These are phyloP conservation scores for Apteryx mantelli DNA, from an alignment of 2,113 vertebrate species.

Conservation along the genomic window DNA sequence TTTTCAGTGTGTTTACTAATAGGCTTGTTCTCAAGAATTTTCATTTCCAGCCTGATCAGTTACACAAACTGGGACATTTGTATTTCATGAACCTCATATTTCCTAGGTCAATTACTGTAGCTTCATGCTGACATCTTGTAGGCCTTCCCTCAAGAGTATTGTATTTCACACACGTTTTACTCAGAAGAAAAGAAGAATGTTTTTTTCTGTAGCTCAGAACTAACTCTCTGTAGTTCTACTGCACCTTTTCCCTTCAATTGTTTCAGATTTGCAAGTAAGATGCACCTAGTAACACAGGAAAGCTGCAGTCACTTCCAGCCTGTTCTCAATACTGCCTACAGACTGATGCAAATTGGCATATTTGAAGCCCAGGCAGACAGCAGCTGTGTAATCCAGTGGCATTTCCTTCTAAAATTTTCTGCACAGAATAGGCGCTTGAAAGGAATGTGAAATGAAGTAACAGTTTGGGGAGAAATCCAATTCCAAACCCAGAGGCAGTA, in stretches of 20 bases:
- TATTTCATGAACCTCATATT: background rate
- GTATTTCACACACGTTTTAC: slow-evolving; percentile 3
- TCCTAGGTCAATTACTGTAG: background rate
- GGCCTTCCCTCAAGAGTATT: background rate
- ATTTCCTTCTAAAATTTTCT: slow-evolving; percentile 59
- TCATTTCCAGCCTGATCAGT: background rate
- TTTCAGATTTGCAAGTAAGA: slow-evolving; percentile 29
- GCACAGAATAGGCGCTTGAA: slow-evolving; percentile 34
- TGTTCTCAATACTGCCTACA: slow-evolving; percentile 40
- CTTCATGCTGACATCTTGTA: background rate
- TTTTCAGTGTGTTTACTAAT: background rate
- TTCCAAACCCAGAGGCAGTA: slow-evolving; percentile 27
- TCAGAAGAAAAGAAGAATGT: background rate
- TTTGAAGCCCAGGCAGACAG: slow-evolving; percentile 50
- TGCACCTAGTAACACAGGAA: slow-evolving; percentile 4
- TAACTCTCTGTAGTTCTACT: background rate
- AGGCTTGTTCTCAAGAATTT: background rate
- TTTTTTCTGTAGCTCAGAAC: background rate
- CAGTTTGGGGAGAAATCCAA: slow-evolving; percentile 32
- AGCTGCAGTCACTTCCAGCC: slow-evolving; percentile 17
- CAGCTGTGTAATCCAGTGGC: slow-evolving; percentile 57
- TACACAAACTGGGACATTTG: background rate
- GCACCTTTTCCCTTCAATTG: background rate
- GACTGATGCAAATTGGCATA: slow-evolving; percentile 48
- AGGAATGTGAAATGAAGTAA: slow-evolving; percentile 32